These are phyloP conservation scores for Paramormyrops hopkinsi DNA, from an alignment of 2,797 vertebrate genomes.

Conservation along the genomic window DNA sequence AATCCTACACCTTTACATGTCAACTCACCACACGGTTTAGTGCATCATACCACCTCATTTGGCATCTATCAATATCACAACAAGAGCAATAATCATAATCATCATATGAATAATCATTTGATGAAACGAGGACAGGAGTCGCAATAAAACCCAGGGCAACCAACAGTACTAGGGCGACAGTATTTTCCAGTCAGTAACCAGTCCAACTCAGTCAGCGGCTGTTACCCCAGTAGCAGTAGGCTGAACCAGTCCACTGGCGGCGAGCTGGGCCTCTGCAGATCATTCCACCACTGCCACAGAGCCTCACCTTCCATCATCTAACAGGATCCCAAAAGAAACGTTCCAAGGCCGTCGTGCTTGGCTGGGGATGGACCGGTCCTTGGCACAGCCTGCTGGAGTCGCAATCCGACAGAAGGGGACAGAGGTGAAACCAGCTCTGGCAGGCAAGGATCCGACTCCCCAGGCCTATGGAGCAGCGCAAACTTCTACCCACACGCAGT, in stretches of 20 bases:
- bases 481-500: not conserved
- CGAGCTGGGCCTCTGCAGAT: not conserved
- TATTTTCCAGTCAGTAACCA: not conserved
- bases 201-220: not conserved
- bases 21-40: not conserved
- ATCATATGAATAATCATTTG: not conserved
- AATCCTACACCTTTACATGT: not conserved
- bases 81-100: not conserved
- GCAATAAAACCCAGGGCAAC: not conserved
- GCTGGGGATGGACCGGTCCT: not conserved
- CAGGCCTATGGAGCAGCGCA: not conserved
- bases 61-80: slow-evolving; percentile 8
- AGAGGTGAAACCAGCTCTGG: not conserved
- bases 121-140: not conserved
- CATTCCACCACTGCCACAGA: not conserved
- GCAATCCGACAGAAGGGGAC: not conserved
- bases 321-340: not conserved
- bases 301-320: not conserved
- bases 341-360: not conserved
- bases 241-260: not conserved
- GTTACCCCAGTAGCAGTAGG: not conserved
- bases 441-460: not conserved
- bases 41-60: not conserved
- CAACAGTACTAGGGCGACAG: not conserved
- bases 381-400: not conserved